These are phyloP conservation scores for Fregetta grallaria DNA, from an alignment of 2,113 vertebrate species.

Conservation along the genomic window DNA sequence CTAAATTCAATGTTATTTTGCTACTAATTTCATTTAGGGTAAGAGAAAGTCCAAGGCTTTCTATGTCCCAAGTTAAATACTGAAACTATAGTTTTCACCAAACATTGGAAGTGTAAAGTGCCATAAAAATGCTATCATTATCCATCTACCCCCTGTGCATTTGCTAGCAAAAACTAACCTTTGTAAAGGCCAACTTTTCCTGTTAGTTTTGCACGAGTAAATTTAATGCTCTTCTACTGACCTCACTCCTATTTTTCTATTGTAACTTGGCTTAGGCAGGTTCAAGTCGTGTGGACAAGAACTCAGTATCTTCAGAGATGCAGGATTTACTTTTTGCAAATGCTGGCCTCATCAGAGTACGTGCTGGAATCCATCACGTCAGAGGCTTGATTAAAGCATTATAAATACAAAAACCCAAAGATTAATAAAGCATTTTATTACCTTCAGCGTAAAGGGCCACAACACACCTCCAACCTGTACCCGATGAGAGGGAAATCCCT, in stretches of 20 bases:
- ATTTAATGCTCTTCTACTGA: slow-evolving; percentile 14
- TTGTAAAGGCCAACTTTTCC: neutral
- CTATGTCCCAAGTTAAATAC: neutral
- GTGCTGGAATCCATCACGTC: neutral
- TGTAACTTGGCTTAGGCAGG: neutral
- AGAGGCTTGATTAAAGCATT: neutral
- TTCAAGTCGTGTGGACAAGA: neutral
- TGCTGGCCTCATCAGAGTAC: neutral
- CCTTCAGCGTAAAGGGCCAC: neutral
- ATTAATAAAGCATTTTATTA: neutral
- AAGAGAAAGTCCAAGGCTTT: neutral
- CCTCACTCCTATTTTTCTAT: neutral
- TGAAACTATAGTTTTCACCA: neutral
- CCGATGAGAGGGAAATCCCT: neutral
- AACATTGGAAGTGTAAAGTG: neutral
- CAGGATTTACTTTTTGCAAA: neutral
- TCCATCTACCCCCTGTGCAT: neutral
- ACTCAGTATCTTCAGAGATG: neutral
- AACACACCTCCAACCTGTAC: neutral
- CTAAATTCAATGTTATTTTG: slow-evolving; percentile 11
- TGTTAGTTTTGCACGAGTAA: neutral
- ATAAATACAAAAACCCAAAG: neutral
- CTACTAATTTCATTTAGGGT: neutral
- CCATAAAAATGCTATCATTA: neutral
- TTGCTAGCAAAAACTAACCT: slow-evolving; percentile 18